Conservation (phyloP, 2,797 vertebrate species). For the Distichodus sexfasciatus region DNA sequence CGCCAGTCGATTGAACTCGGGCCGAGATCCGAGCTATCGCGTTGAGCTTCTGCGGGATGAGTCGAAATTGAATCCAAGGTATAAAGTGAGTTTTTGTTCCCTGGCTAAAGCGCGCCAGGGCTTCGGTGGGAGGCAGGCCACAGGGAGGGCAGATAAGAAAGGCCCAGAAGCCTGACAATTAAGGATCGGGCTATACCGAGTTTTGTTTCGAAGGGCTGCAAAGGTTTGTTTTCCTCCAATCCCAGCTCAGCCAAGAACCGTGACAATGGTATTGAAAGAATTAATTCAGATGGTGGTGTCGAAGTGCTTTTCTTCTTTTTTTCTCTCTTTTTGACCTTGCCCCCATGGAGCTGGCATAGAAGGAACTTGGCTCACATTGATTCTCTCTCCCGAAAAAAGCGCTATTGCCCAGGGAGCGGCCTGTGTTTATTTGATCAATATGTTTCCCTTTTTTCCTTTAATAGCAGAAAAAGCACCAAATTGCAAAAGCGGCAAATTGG, state of each 20-base stretch:
- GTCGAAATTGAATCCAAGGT: not conserved
- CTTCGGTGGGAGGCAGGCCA: not conserved
- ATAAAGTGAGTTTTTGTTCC: not conserved
- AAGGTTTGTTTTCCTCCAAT: not conserved
- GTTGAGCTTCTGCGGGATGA: not conserved
- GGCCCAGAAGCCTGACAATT: not conserved
- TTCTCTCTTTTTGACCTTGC: not conserved
- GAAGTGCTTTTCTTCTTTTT: not conserved
- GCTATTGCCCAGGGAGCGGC: not conserved
- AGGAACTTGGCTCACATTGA: not conserved
- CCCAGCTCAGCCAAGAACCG: not conserved
- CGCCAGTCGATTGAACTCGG: not conserved
- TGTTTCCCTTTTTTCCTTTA: not conserved
- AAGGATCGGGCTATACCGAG: not conserved
- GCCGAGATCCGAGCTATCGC: slow-evolving; percentile 8
- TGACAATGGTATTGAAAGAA: not conserved
- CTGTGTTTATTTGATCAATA: not conserved
- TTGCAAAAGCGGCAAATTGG: not conserved
- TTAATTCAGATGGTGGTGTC: not conserved
- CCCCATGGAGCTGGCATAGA: not conserved
- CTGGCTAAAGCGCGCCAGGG: not conserved
- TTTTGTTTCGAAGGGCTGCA: not conserved
- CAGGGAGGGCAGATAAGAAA: not conserved
- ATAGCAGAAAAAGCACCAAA: not conserved
- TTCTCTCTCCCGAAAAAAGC: not conserved